Percentiles rank a stretch among this genome's conserved stretches.
phyloP scores from a whole-genome alignment of 1,140 invertebrate genomes.

The Cheumatopsyche charites region DNA sequence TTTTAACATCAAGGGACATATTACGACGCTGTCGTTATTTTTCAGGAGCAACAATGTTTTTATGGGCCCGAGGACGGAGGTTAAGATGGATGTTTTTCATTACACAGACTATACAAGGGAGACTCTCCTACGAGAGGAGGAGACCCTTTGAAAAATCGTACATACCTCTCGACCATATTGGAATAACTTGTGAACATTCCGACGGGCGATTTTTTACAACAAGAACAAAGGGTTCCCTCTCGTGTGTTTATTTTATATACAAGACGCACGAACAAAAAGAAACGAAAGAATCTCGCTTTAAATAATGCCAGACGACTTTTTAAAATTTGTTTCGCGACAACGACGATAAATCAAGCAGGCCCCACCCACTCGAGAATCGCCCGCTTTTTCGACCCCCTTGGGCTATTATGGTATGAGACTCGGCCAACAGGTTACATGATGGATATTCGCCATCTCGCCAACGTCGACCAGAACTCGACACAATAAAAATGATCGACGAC shows the following conservation, averaged over 20 bases:
- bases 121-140: constrained; percentile 13
- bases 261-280: neutral
- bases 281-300: neutral
- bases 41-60: constrained; percentile 46
- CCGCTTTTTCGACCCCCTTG: neutral
- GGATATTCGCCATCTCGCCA: constrained; percentile 43
- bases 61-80: constrained; percentile 39
- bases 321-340: neutral
- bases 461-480: constrained; percentile 41
- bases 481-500: constrained; percentile 47
- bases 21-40: constrained; percentile 40
- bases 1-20: constrained; percentile 38
- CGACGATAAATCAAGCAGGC: constrained; percentile 24
- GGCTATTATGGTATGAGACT: constrained; percentile 42
- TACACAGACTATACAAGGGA: constrained; percentile 27
- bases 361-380: constrained; percentile 31
- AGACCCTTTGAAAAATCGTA: constrained; percentile 43
- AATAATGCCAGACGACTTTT: neutral
- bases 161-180: constrained; percentile 45
- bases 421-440: constrained; percentile 47
- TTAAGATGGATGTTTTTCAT: constrained; percentile 47
- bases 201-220: constrained; percentile 36
- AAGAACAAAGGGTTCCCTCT: constrained; percentile 27
- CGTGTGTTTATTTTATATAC: constrained; percentile 20
- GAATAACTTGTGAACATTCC: constrained; percentile 47